Base-by-base conservation (phyloP, 2,888 invertebrate species). In the Prosapia bicincta region DNA sequence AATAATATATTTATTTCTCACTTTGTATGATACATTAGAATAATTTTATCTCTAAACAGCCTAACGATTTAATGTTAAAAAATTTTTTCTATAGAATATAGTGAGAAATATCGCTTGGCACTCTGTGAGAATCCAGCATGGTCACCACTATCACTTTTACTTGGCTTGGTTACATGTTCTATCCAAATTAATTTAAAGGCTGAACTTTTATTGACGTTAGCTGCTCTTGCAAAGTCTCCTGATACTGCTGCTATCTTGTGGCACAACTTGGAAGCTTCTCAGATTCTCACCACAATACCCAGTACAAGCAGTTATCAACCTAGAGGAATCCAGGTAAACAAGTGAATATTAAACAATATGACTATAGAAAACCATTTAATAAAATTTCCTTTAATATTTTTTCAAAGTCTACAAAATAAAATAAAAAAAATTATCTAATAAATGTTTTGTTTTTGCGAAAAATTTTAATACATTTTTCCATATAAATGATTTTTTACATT, bases 121-220 rank as follows among this genome's bases (percentile, higher is more conserved):
- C 88, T 98, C 69, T 94, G 93, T 82, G 96, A 97, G 83, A 95
- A 96, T 84, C 90, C 94, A 32, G 93, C 91, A 81, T 98, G 97
- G 96, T 90, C 93, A 75, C 93, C 95, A 0, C 86, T 96, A 75
- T 91, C 91, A 79, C 89, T 92, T 69, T 86, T 97, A 81, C 89
- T 96, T 72, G 93, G 97, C 15, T 86, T 98, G 66, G 89, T 97
- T 9, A 90, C 93, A 80, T 98, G 98, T 84, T 92, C 94, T 69
- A 91, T 98, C 80, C 95, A 97, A 0, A 89, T 96, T 70, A 88
- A 89, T 2, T 87, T 98, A 77, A 98, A 98, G 86, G 93, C 95
- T 0, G 92, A 94, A 82, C 86, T 98, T 72, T 87, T 97, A n/a
- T 83, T 86, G 25, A 92, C 95, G 0, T 86, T 98, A 72, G 91